Conservation (phyloP, 2,113 vertebrate genomes). For the Labeo rohita region DNA sequence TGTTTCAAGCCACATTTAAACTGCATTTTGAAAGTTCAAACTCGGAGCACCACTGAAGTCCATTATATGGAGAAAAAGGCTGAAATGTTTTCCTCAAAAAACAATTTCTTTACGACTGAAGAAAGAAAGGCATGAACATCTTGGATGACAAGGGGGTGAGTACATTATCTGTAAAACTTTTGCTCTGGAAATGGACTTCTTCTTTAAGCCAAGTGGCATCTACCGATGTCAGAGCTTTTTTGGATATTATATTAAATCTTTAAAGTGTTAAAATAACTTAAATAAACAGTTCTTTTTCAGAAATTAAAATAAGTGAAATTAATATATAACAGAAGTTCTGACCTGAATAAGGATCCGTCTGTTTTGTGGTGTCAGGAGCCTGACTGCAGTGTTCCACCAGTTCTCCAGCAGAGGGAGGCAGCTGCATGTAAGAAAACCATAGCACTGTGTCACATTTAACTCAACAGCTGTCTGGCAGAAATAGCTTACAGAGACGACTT, state of each 20-base stretch:
- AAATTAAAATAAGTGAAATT: not conserved
- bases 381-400: conserved; percentile 69
- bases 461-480: conserved; percentile 28
- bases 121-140: no score
- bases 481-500: not conserved
- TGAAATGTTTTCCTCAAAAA: no score
- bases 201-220: not conserved
- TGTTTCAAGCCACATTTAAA: no score
- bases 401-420: conserved; percentile 78
- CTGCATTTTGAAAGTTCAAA: no score
- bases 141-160: no score
- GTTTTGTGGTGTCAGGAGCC: conserved; percentile 69
- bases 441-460: conserved; percentile 5
- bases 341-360: conserved; percentile 74
- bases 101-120: no score
- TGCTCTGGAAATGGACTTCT: no score
- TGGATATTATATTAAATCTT: not conserved
- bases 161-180: no score
- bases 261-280: no score
- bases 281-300: not conserved
- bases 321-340: conserved; percentile 25
- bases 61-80: no score
- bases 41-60: no score
- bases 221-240: not conserved
- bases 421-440: conserved; percentile 66